Evolutionary conservation across 2,113 vertebrate species (phyloP), one percentile per base, ranked within the genome.

Genomic region (Azemiops feae): DNA sequence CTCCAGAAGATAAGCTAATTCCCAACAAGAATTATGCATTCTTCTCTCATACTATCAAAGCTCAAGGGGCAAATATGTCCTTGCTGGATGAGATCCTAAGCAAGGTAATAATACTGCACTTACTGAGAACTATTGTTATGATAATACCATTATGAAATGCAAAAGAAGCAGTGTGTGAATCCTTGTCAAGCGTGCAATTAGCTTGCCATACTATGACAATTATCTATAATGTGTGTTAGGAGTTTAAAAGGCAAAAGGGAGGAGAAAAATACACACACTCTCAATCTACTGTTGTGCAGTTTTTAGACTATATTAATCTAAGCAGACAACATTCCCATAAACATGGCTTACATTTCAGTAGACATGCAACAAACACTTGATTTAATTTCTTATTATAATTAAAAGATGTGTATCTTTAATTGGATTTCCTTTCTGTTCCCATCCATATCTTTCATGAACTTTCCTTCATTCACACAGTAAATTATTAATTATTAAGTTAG

Each of bases 1-100:
- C 98, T 45, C 98, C 98, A 11, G 99, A 99, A 95, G 98, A 98
- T 89, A 99, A 99, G 94, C 88, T 99, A 92, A 98, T 99, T 58
- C 98, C 98, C 88, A 98, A 92, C 95, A 99, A 99, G 97, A 99
- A 98, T 0, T 99, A 99, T 16, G 99, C 99, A 4, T 99, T 99
- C 94, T 99, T 99, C 94, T 99, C 99, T 4, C 99, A 99, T 96
- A 99, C 99, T 89, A 99, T 99, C 96, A 99, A 99, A 96, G 99
- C 99, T 64, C 99, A 99, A 95, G 99, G 99, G 94, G 98, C 99
- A 93, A 99, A 99, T 96, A 99, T 99, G 99, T 96, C 97, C 6
- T 98, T 99, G 52, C 94, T 99, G 96, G 99, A 99, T 93, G 98
- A 99, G 94, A 96, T 99, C 92, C 96, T 99, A 87, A 99, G 97